These are phyloP conservation scores for Poecilia gillii DNA, from an alignment of 2,797 vertebrate genomes.

Conservation along the genomic window DNA sequence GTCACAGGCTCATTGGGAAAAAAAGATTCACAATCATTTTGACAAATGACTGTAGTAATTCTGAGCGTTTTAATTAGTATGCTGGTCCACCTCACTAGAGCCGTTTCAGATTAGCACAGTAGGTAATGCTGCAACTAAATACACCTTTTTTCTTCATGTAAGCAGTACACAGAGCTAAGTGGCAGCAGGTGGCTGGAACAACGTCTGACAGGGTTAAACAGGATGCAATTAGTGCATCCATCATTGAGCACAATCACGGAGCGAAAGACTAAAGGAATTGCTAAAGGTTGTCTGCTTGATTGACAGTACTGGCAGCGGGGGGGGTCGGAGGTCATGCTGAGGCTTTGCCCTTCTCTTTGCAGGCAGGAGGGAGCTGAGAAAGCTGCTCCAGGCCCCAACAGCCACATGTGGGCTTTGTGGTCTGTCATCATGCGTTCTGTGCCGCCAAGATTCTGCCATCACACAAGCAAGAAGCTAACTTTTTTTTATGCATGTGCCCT, in stretches of 20 bases:
- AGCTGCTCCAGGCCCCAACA: slow-evolving; percentile 36
- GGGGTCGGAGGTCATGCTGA: slow-evolving; percentile 59
- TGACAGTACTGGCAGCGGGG: slow-evolving; percentile 63
- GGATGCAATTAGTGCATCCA: slow-evolving; percentile 19
- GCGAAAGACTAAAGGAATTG: background rate
- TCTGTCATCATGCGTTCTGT: slow-evolving; percentile 33
- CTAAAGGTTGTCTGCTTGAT: slow-evolving; percentile 41
- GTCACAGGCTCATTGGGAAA: no score
- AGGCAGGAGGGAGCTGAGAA: slow-evolving; percentile 51
- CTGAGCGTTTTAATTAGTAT: background rate
- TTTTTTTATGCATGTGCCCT: background rate
- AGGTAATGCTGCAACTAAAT: background rate
- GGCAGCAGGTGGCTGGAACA: slow-evolving; percentile 36
- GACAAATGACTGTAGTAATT: background rate
- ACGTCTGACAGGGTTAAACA: slow-evolving; percentile 29
- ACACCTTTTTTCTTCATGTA: background rate
- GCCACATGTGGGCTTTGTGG: slow-evolving; percentile 72
- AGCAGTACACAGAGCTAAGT: slow-evolving; percentile 38
- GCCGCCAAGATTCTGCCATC: background rate
- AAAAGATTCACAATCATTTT: background rate
- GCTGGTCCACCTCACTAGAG: background rate
- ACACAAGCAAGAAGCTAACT: background rate
- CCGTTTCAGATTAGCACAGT: background rate
- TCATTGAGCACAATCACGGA: slow-evolving; percentile 32
- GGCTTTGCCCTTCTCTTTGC: slow-evolving; percentile 70